Conservation (phyloP, 2,888 invertebrate species). For the Automeris io region DNA sequence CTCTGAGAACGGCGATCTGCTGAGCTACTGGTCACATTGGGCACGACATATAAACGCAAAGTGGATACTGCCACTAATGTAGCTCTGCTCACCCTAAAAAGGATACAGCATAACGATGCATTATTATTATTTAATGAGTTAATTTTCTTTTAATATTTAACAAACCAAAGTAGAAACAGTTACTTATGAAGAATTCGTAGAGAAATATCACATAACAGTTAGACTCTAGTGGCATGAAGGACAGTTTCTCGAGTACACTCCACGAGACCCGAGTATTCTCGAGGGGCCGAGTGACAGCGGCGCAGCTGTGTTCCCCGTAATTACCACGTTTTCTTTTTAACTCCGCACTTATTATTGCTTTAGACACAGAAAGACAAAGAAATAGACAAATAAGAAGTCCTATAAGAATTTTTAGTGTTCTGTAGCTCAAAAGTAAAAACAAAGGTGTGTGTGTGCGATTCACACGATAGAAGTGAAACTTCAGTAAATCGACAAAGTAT, state of each 20-base stretch:
- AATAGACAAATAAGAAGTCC: too few relatives aligned
- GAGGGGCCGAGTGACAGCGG: not conserved
- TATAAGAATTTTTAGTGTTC: too few relatives aligned
- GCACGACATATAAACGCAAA: too few relatives aligned
- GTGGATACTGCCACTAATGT: not conserved
- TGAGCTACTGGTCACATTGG: too few relatives aligned
- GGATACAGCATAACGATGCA: too few relatives aligned
- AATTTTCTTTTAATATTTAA: not conserved
- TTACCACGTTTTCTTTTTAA: conserved; percentile 3
- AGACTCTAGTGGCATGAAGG: not conserved
- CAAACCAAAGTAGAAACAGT: not conserved
- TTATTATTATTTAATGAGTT: too few relatives aligned
- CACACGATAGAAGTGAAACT: too few relatives aligned
- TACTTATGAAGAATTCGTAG: not conserved
- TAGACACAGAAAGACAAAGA: too few relatives aligned
- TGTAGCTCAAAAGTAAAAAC: too few relatives aligned
- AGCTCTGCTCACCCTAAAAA: not conserved
- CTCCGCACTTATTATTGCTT: not conserved
- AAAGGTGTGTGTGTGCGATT: too few relatives aligned
- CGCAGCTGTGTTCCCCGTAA: not conserved
- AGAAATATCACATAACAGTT: not conserved
- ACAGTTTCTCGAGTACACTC: not conserved
- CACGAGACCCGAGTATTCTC: not conserved
- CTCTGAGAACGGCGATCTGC: too few relatives aligned
- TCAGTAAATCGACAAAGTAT: too few relatives aligned